These are phyloP conservation scores for Masticophis lateralis DNA, from an alignment of 2,797 vertebrate genomes.

Conservation along the genomic window DNA sequence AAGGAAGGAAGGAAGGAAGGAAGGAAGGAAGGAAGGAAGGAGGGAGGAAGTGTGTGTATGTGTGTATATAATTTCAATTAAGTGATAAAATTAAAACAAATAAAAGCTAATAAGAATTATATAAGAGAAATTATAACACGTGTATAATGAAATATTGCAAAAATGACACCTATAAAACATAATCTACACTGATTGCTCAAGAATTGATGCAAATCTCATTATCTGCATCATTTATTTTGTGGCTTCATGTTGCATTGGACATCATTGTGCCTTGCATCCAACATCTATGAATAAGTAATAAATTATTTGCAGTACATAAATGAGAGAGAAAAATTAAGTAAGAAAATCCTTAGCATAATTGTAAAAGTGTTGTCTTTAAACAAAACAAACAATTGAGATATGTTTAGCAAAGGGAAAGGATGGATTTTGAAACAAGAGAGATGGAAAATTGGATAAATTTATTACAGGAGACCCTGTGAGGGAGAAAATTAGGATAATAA, in stretches of 20 bases:
- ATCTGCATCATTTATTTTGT: neutral
- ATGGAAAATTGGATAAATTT: neutral
- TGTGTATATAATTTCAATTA: neutral
- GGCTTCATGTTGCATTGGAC: neutral
- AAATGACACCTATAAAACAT: neutral
- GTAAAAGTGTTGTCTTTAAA: neutral
- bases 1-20: too few relatives aligned
- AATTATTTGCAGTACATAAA: neutral
- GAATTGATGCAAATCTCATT: neutral
- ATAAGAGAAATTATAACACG: neutral
- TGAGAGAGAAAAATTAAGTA: neutral
- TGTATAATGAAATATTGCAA: neutral
- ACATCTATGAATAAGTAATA: neutral
- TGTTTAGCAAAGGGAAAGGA: neutral
- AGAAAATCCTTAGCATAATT: neutral
- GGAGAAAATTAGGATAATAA: neutral
- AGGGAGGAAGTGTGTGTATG: too few relatives aligned
- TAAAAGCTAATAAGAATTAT: neutral
- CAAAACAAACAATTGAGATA: neutral
- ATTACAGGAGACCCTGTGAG: neutral
- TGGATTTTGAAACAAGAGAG: neutral
- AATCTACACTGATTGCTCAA: neutral
- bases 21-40: too few relatives aligned
- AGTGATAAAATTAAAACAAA: neutral
- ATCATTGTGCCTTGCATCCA: neutral